Evolutionary conservation across 2,113 vertebrate genomes (phyloP).

Genomic region (Prietella phreatophila): DNA sequence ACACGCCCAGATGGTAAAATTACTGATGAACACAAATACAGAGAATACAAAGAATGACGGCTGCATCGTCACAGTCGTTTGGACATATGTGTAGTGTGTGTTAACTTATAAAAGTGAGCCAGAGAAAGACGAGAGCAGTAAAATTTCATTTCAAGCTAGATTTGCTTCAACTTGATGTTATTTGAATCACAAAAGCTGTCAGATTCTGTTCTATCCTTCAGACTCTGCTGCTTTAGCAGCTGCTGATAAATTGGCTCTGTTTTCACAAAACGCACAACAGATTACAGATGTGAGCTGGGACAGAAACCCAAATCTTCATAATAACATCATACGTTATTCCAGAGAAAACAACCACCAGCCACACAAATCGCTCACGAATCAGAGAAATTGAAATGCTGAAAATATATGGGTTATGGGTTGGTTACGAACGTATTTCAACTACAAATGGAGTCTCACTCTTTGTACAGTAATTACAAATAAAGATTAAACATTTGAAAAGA

Average conservation of each 20-base stretch:
- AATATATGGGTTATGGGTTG: neutral
- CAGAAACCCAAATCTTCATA: constrained; percentile 56
- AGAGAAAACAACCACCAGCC: constrained; percentile 55
- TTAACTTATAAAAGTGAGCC: neutral
- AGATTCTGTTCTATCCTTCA: constrained; percentile 62
- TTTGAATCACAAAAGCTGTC: constrained; percentile 66
- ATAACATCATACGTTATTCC: constrained; percentile 59
- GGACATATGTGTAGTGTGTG: neutral
- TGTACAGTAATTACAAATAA: neutral
- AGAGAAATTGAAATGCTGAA: constrained; percentile 30
- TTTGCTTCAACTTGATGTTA: constrained; percentile 69
- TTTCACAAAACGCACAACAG: constrained; percentile 48
- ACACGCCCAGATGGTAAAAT: constrained; percentile 2
- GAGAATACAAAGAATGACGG: neutral
- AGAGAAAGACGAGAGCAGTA: neutral
- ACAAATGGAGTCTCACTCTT: neutral
- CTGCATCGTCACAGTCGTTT: neutral
- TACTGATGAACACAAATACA: constrained; percentile 1
- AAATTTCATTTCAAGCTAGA: constrained; percentile 66
- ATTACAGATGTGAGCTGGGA: constrained; percentile 44
- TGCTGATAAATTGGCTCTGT: constrained; percentile 55
- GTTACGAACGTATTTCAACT: neutral
- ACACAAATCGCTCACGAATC: neutral
- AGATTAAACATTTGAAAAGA: neutral
- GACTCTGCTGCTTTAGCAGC: constrained; percentile 52